Percentiles rank a stretch among this genome's conserved stretches.
Conservation (phyloP, 35 echinoderm and acorn worm genomes). For the Heliocidaris erythrogramma region DNA sequence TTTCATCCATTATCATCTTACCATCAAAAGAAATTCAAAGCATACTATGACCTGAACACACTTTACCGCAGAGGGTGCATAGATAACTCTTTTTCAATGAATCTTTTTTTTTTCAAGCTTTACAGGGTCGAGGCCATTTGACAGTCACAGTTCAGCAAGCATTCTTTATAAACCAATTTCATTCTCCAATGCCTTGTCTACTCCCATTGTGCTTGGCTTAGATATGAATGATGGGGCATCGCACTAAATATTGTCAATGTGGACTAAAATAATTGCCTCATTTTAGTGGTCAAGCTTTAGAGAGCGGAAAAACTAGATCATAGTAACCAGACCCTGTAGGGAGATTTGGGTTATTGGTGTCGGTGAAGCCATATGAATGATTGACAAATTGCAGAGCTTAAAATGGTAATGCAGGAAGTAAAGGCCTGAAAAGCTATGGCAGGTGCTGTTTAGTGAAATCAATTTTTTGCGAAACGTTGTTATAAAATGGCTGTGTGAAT, state of each 20-base stretch:
- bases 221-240: not conserved
- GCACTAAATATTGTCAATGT: not conserved
- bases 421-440: no score
- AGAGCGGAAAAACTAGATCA: not conserved
- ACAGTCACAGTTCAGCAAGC: not conserved
- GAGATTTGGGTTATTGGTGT: conserved; percentile 10
- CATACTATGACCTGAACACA: not conserved
- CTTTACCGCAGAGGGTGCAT: not conserved
- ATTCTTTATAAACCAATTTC: not conserved
- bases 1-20: not conserved
- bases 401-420: no score
- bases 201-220: not conserved
- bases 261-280: not conserved
- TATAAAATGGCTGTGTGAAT: no score
- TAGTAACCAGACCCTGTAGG: not conserved
- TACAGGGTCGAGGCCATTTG: not conserved
- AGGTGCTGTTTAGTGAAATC: no score
- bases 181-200: not conserved
- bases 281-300: not conserved
- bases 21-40: not conserved
- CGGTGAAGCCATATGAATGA: not conserved
- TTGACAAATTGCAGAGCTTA: not conserved
- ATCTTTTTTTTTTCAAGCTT: not conserved
- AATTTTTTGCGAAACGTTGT: no score
- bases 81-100: not conserved